A percentile compares a stretch with the other conserved stretches of the same genome.
These are phyloP conservation scores for Actinia tenebrosa DNA, from an alignment of 64 coral and sea anemone species.

Conservation along the genomic window DNA sequence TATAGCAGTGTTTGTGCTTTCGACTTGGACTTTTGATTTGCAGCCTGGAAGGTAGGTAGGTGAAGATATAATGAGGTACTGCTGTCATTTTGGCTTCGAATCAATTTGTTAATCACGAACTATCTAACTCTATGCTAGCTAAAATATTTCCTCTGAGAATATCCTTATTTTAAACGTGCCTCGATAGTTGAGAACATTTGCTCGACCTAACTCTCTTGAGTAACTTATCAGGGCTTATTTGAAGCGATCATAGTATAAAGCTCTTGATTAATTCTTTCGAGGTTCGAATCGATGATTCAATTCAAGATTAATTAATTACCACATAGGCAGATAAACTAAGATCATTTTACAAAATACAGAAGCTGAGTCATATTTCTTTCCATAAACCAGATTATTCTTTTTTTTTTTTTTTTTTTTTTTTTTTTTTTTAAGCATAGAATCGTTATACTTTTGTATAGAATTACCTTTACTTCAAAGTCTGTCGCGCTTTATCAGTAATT, in stretches of 20 bases:
- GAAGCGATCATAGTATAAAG: neutral
- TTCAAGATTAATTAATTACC: neutral
- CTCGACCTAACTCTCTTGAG: neutral
- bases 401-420: no score
- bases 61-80: neutral
- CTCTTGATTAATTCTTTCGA: neutral
- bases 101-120: neutral
- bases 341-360: neutral
- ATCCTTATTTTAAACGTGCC: neutral
- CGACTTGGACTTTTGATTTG: neutral
- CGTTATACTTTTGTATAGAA: no score
- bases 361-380: neutral
- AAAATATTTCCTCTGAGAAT: neutral
- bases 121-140: neutral
- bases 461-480: neutral
- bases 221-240: neutral
- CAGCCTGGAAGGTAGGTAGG: conserved; percentile 9
- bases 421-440: neutral
- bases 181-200: neutral
- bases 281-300: neutral
- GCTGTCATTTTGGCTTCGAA: neutral
- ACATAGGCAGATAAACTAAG: neutral
- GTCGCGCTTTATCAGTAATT: neutral
- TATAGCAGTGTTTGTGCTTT: neutral
- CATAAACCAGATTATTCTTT: neutral